A percentile compares a stretch with the other conserved stretches of the same genome.
These are phyloP conservation scores for Craterocephalus amniculus DNA, from an alignment of 2,797 vertebrate genomes.

Conservation along the genomic window DNA sequence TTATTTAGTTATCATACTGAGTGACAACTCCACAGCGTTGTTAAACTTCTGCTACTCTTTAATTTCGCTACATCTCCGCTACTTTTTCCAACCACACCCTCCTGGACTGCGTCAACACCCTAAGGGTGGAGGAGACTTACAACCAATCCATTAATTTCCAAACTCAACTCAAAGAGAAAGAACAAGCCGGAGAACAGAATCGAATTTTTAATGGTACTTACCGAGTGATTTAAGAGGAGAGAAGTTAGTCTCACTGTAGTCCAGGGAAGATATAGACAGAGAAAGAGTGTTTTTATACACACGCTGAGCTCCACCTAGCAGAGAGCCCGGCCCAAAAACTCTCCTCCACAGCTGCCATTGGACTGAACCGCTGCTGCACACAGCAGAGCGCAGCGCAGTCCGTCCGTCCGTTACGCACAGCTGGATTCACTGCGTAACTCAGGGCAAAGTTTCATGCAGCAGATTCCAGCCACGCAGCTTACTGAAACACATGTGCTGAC, in stretches of 20 bases:
- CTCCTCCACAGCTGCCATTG: constrained; percentile 35
- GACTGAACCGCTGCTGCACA: constrained; percentile 30
- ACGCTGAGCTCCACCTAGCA: constrained; percentile 73
- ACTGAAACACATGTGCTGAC: constrained; percentile 25
- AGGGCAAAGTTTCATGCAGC: constrained; percentile 2
- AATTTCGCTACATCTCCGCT: not conserved
- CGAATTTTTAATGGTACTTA: constrained; percentile 42
- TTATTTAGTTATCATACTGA: not conserved
- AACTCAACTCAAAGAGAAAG: not conserved
- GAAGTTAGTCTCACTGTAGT: constrained; percentile 33
- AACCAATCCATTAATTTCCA: not conserved
- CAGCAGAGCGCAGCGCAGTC: not conserved
- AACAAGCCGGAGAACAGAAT: not conserved
- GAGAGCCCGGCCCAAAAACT: constrained; percentile 49
- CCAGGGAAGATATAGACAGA: constrained; percentile 32
- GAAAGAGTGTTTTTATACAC: constrained; percentile 65
- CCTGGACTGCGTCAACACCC: not conserved
- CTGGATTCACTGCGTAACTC: constrained; percentile 19
- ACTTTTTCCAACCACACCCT: constrained; percentile 60
- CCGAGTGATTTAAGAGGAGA: constrained; percentile 31
- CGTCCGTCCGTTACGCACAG: not conserved
- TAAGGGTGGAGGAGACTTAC: not conserved
- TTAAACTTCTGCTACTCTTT: not conserved
- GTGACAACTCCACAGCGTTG: too few species aligned
- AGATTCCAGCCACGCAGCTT: constrained; percentile 10